Evolutionary conservation across 1,140 invertebrate genomes (phyloP).

Genomic region (Wiebesia pumilae): DNA sequence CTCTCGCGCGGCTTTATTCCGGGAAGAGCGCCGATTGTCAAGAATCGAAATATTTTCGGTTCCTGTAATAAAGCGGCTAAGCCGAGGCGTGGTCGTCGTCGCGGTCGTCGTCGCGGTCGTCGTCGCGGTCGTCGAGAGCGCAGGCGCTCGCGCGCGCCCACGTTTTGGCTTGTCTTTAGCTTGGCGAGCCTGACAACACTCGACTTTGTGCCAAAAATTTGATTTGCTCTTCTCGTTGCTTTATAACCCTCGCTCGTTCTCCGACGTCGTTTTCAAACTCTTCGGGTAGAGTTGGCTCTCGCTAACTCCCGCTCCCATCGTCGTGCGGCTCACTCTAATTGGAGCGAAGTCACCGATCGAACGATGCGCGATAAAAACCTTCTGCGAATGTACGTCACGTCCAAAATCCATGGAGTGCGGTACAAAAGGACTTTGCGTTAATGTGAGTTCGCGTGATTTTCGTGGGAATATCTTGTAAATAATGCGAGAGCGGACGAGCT

Average conservation of each 20-base stretch:
- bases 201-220: constrained; percentile 48
- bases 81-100: background rate
- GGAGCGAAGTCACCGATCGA: background rate
- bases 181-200: background rate
- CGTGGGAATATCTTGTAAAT: background rate
- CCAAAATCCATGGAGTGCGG: background rate
- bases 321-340: background rate
- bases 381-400: background rate
- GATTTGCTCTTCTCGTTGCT: constrained; percentile 29
- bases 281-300: background rate
- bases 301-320: background rate
- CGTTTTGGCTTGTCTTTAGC: background rate
- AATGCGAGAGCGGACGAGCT: too few species aligned
- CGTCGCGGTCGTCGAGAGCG: background rate
- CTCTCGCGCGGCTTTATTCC: constrained; percentile 30
- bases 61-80: constrained; percentile 2
- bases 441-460: background rate
- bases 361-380: background rate
- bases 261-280: background rate
- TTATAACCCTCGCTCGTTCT: background rate
- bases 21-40: constrained; percentile 28
- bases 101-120: background rate
- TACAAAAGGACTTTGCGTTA: background rate
- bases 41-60: constrained; percentile 47
- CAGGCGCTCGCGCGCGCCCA: background rate